Evolutionary conservation across 2,888 invertebrate genomes (phyloP).

Genomic region (Yponomeuta evonymella): DNA sequence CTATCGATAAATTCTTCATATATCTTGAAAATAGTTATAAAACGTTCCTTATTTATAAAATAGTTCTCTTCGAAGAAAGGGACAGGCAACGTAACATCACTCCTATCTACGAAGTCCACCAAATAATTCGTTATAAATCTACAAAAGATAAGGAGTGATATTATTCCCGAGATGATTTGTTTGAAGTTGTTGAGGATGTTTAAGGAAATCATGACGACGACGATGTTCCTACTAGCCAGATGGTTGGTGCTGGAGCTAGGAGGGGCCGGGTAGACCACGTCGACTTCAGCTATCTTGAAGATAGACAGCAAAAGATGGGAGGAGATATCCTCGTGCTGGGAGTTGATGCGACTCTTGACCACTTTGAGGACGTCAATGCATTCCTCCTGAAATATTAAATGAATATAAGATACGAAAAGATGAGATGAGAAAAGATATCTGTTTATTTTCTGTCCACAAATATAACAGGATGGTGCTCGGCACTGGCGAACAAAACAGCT

Average conservation of each 20-base stretch:
- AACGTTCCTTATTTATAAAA: slow-evolving; percentile 52
- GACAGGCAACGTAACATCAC: slow-evolving; percentile 35
- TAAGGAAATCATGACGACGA: slow-evolving; percentile 46
- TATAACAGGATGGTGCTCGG: too few relatives aligned
- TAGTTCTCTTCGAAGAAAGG: slow-evolving; percentile 50
- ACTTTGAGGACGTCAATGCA: slow-evolving; percentile 88
- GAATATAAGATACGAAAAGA: too few relatives aligned
- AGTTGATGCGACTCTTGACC: slow-evolving; percentile 89
- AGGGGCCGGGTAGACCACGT: slow-evolving; percentile 85
- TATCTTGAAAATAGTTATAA: slow-evolving; percentile 63
- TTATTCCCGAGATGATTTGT: slow-evolving; percentile 26
- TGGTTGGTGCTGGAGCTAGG: slow-evolving; percentile 68
- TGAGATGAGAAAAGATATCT: too few relatives aligned
- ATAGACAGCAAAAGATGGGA: slow-evolving; percentile 91
- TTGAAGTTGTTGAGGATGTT: slow-evolving; percentile 48
- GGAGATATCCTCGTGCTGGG: slow-evolving; percentile 88
- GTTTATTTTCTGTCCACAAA: too few relatives aligned
- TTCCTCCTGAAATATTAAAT: slow-evolving; percentile 80
- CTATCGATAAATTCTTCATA: slow-evolving; percentile 60
- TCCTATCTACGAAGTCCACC: slow-evolving; percentile 45
- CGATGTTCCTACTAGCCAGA: slow-evolving; percentile 43
- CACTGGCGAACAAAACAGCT: too few relatives aligned
- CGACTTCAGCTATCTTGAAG: slow-evolving; percentile 94
- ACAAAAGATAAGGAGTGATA: slow-evolving; percentile 1
- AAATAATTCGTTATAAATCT: slow-evolving; percentile 50